Percentiles rank a stretch among this genome's conserved stretches.
Conservation (phyloP, 2,797 vertebrate species). For the Sebastes alutus region DNA sequence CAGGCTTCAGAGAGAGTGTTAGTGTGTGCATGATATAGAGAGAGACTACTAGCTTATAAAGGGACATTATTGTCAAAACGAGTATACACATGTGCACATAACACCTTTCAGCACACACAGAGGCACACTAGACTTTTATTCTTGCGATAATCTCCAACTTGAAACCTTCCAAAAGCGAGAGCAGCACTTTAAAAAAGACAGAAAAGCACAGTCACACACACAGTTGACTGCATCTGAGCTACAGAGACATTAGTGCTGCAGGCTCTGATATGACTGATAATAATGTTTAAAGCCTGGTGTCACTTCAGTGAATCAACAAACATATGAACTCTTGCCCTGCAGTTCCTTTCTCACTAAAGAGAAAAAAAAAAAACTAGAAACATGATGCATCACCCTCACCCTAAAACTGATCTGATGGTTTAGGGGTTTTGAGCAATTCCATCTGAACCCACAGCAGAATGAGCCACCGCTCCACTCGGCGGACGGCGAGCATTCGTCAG, state of each 20-base stretch:
- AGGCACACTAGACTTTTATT: background rate
- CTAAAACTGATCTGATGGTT: slow-evolving; percentile 46
- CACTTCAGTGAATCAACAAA: slow-evolving; percentile 49
- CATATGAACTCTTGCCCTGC: slow-evolving; percentile 53
- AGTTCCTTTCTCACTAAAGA: background rate
- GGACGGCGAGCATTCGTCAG: slow-evolving; percentile 75
- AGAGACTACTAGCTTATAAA: background rate
- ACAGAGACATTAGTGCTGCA: slow-evolving; percentile 6
- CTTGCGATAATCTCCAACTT: background rate
- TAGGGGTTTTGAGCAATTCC: slow-evolving; percentile 61
- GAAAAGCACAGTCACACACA: background rate
- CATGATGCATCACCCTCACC: slow-evolving; percentile 28
- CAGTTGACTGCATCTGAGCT: slow-evolving; percentile 16
- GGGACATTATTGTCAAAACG: background rate
- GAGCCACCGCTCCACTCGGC: slow-evolving; percentile 42
- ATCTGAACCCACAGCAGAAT: slow-evolving; percentile 58
- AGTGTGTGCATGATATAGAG: background rate
- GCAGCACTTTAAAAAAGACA: background rate
- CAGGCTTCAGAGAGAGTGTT: background rate
- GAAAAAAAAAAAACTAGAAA: background rate
- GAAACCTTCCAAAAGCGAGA: background rate
- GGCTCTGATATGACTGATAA: slow-evolving; percentile 46
- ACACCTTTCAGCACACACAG: background rate
- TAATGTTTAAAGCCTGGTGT: slow-evolving; percentile 47
- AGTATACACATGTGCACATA: background rate